phyloP scores from a whole-genome alignment of 2,797 vertebrate genomes.

The Eulemur mongoz region DNA sequence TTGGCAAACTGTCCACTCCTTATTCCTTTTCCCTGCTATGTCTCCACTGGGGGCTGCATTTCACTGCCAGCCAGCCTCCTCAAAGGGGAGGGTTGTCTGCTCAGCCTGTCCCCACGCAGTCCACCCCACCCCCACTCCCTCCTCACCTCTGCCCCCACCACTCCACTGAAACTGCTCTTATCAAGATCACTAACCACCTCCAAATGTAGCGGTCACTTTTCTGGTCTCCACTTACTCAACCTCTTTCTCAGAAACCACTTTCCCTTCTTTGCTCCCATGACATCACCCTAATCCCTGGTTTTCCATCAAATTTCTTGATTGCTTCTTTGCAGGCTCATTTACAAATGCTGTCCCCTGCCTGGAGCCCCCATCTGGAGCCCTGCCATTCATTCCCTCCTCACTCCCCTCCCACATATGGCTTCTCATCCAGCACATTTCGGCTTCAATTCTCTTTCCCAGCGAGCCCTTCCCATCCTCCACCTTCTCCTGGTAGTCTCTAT shows the following conservation, averaged over 20 bases:
- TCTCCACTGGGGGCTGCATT: neutral
- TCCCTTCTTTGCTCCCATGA: neutral
- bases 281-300: neutral
- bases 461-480: neutral
- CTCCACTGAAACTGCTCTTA: neutral
- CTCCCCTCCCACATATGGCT: fast-evolving
- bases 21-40: neutral
- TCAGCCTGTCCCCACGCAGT: neutral
- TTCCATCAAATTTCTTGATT: neutral
- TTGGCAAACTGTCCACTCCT: neutral
- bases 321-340: neutral
- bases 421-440: neutral
- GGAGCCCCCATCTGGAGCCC: neutral
- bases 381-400: neutral
- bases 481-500: neutral
- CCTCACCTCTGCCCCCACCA: neutral
- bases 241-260: neutral
- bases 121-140: neutral
- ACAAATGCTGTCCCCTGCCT: neutral
- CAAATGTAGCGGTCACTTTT: neutral
- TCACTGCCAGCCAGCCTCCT: neutral
- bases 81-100: neutral
- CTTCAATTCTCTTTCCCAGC: neutral
- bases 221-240: neutral
- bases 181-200: neutral